Percentiles rank a stretch among this genome's conserved stretches.
Evolutionary conservation across 2,113 vertebrate genomes (phyloP).

Genomic region (Saccopteryx leptura): DNA sequence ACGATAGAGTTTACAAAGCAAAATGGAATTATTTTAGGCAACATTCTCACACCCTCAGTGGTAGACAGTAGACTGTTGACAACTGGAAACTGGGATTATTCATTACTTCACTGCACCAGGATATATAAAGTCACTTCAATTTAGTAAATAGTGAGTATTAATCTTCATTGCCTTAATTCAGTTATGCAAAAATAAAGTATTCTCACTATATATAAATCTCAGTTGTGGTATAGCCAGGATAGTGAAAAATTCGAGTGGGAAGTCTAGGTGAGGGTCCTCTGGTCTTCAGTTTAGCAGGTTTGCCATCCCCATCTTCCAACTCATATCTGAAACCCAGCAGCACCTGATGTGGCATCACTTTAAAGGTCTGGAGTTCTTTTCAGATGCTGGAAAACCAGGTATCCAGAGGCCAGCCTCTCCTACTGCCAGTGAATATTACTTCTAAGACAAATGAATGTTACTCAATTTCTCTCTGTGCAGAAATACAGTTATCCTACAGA

Average conservation of each 20-base stretch:
- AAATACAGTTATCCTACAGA: not conserved
- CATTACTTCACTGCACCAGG: not conserved
- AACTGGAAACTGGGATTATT: not conserved
- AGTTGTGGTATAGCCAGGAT: not conserved
- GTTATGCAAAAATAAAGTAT: not conserved
- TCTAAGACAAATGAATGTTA: not conserved
- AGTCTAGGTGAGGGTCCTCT: not conserved
- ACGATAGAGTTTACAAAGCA: not conserved
- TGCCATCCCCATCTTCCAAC: not conserved
- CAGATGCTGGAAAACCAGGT: not conserved
- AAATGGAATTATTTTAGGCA: not conserved
- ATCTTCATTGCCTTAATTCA: not conserved
- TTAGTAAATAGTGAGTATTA: not conserved
- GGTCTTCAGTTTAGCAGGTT: not conserved
- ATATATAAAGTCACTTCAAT: not conserved
- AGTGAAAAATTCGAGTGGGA: constrained; percentile 4
- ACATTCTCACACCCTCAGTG: not conserved
- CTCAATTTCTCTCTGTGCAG: not conserved
- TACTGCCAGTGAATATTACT: not conserved
- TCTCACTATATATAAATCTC: not conserved
- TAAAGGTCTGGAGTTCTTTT: constrained; percentile 29
- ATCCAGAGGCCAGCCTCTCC: not conserved
- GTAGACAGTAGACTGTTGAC: not conserved
- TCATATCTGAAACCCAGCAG: not conserved
- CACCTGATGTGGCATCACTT: not conserved